Evolutionary conservation across 1,140 invertebrate species (phyloP).

Genomic region (Aphelinus atriplicis): DNA sequence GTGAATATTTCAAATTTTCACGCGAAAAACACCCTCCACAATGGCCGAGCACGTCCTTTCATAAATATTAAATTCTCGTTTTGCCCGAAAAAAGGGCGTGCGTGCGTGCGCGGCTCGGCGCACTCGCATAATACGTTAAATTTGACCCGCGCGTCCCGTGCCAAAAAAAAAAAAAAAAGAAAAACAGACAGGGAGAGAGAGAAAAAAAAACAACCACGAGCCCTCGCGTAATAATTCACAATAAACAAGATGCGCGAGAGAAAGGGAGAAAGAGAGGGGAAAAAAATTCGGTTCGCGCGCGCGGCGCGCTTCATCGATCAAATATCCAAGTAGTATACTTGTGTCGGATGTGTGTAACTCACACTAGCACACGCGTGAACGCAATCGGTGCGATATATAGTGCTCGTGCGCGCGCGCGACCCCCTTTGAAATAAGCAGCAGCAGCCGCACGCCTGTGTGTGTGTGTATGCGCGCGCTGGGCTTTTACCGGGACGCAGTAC

Average conservation of each 20-base stretch:
- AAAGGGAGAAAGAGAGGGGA: not conserved
- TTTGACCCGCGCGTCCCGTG: constrained; percentile 4
- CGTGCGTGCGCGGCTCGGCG: no score
- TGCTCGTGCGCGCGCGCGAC: constrained; percentile 4
- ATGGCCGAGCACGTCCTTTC: not conserved
- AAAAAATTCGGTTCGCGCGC: no score
- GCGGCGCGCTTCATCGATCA: constrained; percentile 28
- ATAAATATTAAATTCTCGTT: constrained; percentile 4
- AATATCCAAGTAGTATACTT: constrained; percentile 25
- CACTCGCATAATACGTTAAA: constrained; percentile 2
- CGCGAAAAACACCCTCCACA: not conserved
- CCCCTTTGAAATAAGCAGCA: constrained; percentile 5
- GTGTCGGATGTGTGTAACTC: not conserved
- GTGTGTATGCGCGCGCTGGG: not conserved
- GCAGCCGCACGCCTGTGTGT: no score
- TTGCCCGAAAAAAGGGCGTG: not conserved
- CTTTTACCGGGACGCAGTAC: constrained; percentile 5
- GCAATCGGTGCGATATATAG: no score
- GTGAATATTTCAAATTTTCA: not conserved
- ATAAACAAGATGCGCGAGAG: no score
- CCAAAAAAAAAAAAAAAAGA: not conserved
- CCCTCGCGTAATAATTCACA: no score
- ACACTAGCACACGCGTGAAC: constrained; percentile 29
- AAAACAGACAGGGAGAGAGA: no score
- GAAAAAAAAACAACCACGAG: no score